Percentiles rank a stretch among this genome's conserved stretches.
phyloP scores from a whole-genome alignment of 2,888 invertebrate genomes.

The Orchesellides sinensis region DNA sequence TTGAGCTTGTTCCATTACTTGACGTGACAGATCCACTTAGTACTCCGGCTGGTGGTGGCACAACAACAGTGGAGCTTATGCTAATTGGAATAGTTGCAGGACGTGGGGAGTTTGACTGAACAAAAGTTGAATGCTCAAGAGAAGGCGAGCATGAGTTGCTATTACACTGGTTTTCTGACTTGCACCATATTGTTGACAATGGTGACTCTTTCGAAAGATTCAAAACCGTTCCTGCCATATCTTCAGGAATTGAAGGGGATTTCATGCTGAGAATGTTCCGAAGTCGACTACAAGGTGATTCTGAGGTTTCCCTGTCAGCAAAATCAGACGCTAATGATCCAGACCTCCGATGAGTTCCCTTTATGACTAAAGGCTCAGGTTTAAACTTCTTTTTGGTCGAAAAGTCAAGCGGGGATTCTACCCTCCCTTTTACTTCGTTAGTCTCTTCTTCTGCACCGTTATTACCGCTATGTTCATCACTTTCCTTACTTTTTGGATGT shows the following conservation, averaged over 20 bases:
- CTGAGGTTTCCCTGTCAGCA: constrained; percentile 36
- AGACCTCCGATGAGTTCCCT: neutral
- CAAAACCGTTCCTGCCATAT: constrained; percentile 64
- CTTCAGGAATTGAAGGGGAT: constrained; percentile 63
- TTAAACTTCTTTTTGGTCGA: constrained; percentile 74
- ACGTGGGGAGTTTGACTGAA: constrained; percentile 56
- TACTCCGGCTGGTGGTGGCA: neutral
- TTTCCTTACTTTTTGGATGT: neutral
- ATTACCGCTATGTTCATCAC: too few relatives aligned
- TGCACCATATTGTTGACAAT: constrained; percentile 41
- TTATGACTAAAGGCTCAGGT: constrained; percentile 16
- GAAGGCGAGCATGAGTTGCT: constrained; percentile 34
- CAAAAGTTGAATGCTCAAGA: constrained; percentile 40
- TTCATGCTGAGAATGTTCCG: constrained; percentile 73
- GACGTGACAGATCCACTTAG: neutral
- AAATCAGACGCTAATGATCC: constrained; percentile 1
- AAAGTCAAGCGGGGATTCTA: constrained; percentile 75
- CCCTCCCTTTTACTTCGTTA: neutral
- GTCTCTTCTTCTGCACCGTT: neutral
- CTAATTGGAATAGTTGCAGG: constrained; percentile 57
- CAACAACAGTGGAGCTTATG: constrained; percentile 11
- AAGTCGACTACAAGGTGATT: constrained; percentile 70
- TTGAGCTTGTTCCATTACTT: constrained; percentile 11
- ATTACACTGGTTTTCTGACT: constrained; percentile 8
- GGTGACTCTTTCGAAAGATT: constrained; percentile 71